Percentiles rank a stretch among this genome's conserved stretches.
Conservation (phyloP, 2,888 invertebrate species). For the Meiosimyza decipiens region DNA sequence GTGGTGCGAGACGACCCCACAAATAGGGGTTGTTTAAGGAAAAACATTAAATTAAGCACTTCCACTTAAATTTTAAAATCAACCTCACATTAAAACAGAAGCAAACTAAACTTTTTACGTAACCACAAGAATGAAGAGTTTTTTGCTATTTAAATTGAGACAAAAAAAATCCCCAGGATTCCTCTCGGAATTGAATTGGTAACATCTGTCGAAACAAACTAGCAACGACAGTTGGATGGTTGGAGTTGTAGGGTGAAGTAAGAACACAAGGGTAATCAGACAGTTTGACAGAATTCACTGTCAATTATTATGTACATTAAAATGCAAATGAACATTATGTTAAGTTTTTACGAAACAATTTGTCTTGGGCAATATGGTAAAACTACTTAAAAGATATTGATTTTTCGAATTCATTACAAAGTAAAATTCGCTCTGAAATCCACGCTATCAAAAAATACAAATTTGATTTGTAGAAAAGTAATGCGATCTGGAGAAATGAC, state of each 20-base stretch:
- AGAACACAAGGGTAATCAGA: not conserved
- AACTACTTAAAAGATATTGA: no score
- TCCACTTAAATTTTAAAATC: not conserved
- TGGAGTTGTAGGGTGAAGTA: not conserved
- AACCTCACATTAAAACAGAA: slow-evolving; percentile 30
- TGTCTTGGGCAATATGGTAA: no score
- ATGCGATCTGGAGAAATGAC: no score
- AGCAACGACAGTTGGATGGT: slow-evolving; percentile 30
- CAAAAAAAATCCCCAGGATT: not conserved
- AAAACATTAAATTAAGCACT: not conserved
- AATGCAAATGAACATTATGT: slow-evolving; percentile 20
- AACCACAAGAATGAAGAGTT: not conserved
- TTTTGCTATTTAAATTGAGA: not conserved
- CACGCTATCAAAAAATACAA: no score
- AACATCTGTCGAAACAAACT: slow-evolving; percentile 34
- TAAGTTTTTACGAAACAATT: not conserved
- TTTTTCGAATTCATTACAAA: no score
- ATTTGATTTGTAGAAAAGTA: no score
- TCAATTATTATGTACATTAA: slow-evolving; percentile 16
- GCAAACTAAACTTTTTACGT: slow-evolving; percentile 42
- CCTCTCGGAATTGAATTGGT: slow-evolving; percentile 16
- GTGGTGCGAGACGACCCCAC: not conserved
- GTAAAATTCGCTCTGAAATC: no score
- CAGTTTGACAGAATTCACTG: not conserved
- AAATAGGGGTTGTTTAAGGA: slow-evolving; percentile 44